Evolutionary conservation across 2,797 vertebrate species (phyloP).

Genomic region (Pangasius macronema): DNA sequence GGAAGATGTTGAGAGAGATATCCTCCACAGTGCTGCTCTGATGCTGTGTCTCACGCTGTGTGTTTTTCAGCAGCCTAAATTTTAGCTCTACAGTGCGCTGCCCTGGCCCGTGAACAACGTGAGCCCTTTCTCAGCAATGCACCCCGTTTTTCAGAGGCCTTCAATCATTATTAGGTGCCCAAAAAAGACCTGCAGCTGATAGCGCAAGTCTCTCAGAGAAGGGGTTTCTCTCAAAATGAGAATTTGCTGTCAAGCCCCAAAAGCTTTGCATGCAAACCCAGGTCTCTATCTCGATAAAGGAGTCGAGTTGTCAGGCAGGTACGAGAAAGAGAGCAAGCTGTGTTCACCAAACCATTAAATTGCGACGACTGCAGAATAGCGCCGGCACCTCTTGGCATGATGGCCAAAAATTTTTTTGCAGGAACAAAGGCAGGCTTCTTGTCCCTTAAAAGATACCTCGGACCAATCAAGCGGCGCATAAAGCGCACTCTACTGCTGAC

Average conservation of each 20-base stretch:
- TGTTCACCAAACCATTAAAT: conserved; percentile 57
- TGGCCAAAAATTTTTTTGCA: conserved; percentile 43
- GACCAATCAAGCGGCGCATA: conserved; percentile 52
- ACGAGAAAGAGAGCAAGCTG: conserved; percentile 27
- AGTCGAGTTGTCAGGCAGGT: conserved; percentile 35
- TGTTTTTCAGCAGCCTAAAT: conserved; percentile 22
- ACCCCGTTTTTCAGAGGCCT: background rate
- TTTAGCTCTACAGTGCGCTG: background rate
- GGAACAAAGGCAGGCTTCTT: conserved; percentile 47
- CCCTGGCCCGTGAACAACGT: background rate
- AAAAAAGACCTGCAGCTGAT: background rate
- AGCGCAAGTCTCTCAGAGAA: background rate
- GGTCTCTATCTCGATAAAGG: conserved; percentile 13
- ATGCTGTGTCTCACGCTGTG: background rate
- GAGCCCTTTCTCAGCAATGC: background rate
- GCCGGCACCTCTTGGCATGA: conserved; percentile 36
- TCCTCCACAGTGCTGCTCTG: conserved; percentile 13
- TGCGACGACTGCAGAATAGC: conserved; percentile 43
- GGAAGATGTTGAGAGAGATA: conserved; percentile 30
- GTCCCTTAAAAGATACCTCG: conserved; percentile 50
- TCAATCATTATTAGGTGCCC: conserved; percentile 9
- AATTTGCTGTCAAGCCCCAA: conserved; percentile 14
- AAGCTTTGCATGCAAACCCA: conserved; percentile 1
- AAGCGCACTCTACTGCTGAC: conserved; percentile 34
- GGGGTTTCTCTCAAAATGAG: conserved; percentile 11